These are phyloP conservation scores for Cheirogaleus major DNA, from an alignment of 2,797 vertebrate genomes.

Conservation along the genomic window DNA sequence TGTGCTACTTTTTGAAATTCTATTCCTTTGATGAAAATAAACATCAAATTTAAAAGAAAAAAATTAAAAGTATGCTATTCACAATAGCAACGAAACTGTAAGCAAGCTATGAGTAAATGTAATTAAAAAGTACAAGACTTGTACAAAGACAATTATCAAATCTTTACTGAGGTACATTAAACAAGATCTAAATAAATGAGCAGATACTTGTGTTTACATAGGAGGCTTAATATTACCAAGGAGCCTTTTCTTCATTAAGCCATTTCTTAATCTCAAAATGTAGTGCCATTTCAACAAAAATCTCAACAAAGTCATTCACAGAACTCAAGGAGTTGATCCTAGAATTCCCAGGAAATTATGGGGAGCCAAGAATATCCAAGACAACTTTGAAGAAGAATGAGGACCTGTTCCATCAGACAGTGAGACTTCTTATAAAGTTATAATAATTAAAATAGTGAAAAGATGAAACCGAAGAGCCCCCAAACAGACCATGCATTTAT, in stretches of 20 bases:
- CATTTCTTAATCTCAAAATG: neutral
- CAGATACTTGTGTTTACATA: neutral
- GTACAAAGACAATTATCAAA: neutral
- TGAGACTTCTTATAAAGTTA: neutral
- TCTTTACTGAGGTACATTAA: neutral
- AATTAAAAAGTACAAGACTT: neutral
- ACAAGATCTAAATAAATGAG: neutral
- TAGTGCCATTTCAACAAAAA: neutral
- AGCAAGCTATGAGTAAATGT: neutral
- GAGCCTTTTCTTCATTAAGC: neutral
- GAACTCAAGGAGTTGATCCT: neutral
- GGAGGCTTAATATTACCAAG: neutral
- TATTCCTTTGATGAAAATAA: constrained; percentile 9
- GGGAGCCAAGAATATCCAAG: neutral
- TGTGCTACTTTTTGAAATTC: neutral
- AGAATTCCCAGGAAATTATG: neutral
- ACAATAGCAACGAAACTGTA: neutral
- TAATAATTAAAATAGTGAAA: neutral
- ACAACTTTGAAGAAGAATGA: neutral
- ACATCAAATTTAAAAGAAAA: neutral
- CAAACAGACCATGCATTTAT: neutral
- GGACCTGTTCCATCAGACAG: neutral
- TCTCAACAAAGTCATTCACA: neutral
- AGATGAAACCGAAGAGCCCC: neutral
- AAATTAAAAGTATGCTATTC: neutral